Evolutionary conservation across 2,113 vertebrate species (phyloP), one percentile per base, ranked within the genome.

Genomic region (Sinocyclocheilus anshuiensis): DNA sequence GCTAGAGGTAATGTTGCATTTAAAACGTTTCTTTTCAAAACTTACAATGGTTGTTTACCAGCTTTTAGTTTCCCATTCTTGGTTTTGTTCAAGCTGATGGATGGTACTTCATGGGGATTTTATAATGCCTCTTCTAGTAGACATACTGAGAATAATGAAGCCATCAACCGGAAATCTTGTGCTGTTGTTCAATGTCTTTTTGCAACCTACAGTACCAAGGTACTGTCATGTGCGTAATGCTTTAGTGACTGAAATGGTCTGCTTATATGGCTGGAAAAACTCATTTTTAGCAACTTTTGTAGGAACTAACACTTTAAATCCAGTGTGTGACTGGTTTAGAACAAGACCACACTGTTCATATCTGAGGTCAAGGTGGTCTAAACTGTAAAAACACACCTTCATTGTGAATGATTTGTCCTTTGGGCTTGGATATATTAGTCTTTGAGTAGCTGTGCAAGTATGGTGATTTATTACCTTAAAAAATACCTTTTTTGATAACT

Each of bases 1-100:
- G 82, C 39, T 83, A 36, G 65, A 83, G 81, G 26, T 84, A 84
- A 84, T 84, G 82, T 57, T 74, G 65, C 69, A 74, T 74, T 26
- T 74, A 20, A 69, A 72, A 36, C 24, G 65, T 83, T 57, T 39
- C 48, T 81, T 81, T 83, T 22, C n/a, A 74, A 84, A 55, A 39
- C 48, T 5, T 53, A 53, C 50, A 16, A 53, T 53, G 50, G 13
- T 15, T 59, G 12, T 74, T 72, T 59, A 55, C 48, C 50, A 74
- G 50, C 69, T 36, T 84, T 84, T 42, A 24, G 82, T 72, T 57
- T 83, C 50, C 48, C 8, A 7, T 53, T 57, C 50, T 83, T 39
- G 10, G 42, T 67, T 81, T 48, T 48, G 42, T 29, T 81, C 53
- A 61, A 63, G 61, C 42, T 82, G 26, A 71, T 53, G 16, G 63